A percentile compares a stretch with the other conserved stretches of the same genome.
These are phyloP conservation scores for Rhadina sibilatrix DNA, from an alignment of 2,113 vertebrate genomes.

Conservation along the genomic window DNA sequence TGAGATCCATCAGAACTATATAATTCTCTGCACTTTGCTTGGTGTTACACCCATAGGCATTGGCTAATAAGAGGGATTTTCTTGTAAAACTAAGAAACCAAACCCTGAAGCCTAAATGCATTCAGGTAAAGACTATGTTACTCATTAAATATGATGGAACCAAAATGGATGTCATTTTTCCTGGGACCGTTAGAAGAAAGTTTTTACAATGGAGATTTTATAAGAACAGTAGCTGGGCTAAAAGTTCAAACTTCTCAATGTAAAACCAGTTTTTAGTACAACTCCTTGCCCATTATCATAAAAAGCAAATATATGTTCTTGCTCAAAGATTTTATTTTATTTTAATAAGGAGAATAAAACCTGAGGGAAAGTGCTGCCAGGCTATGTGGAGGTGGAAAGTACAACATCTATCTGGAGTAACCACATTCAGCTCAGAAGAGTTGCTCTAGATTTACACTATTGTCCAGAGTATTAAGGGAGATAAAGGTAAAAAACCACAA, in stretches of 20 bases:
- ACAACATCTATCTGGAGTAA: background rate
- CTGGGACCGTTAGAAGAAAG: background rate
- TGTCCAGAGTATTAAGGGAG: background rate
- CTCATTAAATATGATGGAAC: background rate
- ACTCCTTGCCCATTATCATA: background rate
- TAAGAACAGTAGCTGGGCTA: background rate
- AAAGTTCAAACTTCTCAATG: background rate
- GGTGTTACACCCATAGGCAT: background rate
- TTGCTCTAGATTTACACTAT: background rate
- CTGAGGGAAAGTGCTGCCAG: background rate
- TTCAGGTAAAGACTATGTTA: background rate
- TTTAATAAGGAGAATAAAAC: slow-evolving; percentile 10
- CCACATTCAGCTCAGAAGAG: background rate
- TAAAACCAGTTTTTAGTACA: background rate
- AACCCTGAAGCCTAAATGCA: background rate
- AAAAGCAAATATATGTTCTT: background rate
- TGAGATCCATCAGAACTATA: background rate
- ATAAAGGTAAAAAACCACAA: background rate
- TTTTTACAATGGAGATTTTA: background rate
- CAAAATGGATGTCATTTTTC: background rate
- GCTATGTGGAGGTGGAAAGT: background rate
- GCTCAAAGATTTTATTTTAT: background rate
- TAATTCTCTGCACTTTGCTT: background rate
- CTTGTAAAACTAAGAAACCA: background rate
- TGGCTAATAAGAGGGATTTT: background rate